A percentile compares a stretch with the other conserved stretches of the same genome.
phyloP scores from a whole-genome alignment of 2,888 invertebrate genomes.

The Lasius fuliginosus region DNA sequence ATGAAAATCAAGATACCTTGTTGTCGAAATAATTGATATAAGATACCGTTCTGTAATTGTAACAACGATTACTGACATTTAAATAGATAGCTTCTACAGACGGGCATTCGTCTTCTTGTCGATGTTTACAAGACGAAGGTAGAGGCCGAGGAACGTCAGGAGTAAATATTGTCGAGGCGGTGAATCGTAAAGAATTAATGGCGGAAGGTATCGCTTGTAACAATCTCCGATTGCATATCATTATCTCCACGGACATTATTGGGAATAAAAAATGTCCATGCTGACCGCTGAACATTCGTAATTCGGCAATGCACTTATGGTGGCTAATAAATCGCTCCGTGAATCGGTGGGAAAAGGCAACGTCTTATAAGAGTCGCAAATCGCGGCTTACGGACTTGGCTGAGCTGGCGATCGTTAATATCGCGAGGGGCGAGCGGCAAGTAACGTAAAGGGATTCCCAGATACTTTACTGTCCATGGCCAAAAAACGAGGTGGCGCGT shows the following conservation, averaged over 20 bases:
- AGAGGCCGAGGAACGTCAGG: constrained; percentile 4
- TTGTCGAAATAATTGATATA: neutral
- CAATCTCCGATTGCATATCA: neutral
- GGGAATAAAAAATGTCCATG: constrained; percentile 10
- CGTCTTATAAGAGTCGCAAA: constrained; percentile 13
- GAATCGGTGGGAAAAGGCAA: neutral
- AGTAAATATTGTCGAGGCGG: neutral
- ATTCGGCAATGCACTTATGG: constrained; percentile 5
- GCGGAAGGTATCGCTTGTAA: neutral
- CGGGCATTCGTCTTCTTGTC: constrained; percentile 27
- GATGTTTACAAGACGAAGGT: constrained; percentile 28
- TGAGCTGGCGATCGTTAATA: constrained; percentile 39
- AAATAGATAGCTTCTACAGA: neutral
- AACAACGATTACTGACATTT: neutral
- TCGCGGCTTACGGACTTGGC: constrained; percentile 15
- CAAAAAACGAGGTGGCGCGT: constrained; percentile 34
- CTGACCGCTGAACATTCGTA: neutral
- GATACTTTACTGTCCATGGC: constrained; percentile 24
- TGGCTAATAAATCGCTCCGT: constrained; percentile 18
- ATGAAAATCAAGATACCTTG: neutral
- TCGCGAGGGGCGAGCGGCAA: neutral
- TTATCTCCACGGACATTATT: neutral
- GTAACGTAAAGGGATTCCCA: constrained; percentile 22
- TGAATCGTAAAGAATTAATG: constrained; percentile 36
- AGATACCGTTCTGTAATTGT: neutral